Evolutionary conservation across 1,140 invertebrate species (phyloP), one percentile per base, ranked within the genome.

Genomic region (Dolichoris vasculosae): DNA sequence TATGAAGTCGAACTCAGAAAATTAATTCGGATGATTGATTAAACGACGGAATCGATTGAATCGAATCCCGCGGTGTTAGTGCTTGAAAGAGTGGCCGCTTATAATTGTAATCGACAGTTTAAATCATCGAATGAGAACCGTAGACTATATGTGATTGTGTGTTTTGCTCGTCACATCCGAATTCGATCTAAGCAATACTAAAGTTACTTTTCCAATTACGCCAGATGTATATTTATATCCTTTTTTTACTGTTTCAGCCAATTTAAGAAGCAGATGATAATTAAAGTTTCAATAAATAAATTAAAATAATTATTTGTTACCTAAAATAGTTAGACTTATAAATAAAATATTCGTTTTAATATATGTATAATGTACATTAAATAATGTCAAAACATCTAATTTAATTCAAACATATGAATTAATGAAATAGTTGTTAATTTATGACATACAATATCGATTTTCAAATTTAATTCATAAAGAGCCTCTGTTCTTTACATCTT

Each of bases 81-180:
- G 9, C 32, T 7, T 30, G 4, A 15, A 15, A 51, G 40, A 32
- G 46, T 17, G 40, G 32, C 6, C 2, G 46, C 43, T 82, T 32
- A 59, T 82, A 82, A 82, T 73, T 82, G 81, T 73, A 82, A 73
- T 82, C 48, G 48, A 75, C 48, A 59, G 32, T n/a, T 81, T 81
- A 81, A 81, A 81, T 81, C 46, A 59, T 73, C 32, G 67, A 55
- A 77, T 20, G 38, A 26, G 38, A 64, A 35, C 8, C 2, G 32
- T 59, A 77, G 2, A 64, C 8, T 13, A 40, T 38, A 51, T 7
- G 51, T 40, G 13, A 26, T 7, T 48, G 48, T 9, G 13, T 3
- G 63, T 40, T 9, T 13, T 26, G 13, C 23, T 79, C 30, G 78
- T 67, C 59, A 67, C 59, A 64, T n/a, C 9, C 59, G 59, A 67